phyloP scores from a whole-genome alignment of 64 coral and sea anemone genomes.

The Montipora cactus region DNA sequence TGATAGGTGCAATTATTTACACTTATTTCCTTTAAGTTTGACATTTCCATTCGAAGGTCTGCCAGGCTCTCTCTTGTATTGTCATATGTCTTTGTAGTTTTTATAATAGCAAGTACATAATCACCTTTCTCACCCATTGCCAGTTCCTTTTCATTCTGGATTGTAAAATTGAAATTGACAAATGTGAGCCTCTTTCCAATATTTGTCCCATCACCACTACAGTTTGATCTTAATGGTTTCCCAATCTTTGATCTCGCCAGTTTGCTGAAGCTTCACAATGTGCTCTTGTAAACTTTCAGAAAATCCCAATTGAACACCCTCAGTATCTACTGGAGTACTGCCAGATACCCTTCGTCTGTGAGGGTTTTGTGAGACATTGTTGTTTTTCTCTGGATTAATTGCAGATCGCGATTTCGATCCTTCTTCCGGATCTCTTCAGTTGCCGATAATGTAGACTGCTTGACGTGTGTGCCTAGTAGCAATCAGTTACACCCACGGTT shows the following conservation, averaged over 20 bases:
- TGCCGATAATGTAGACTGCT: too few species aligned
- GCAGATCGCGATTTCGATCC: too few species aligned
- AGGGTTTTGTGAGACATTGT: too few species aligned
- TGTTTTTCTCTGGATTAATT: too few species aligned
- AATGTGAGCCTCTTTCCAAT: constrained; percentile 61
- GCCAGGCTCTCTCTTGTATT: constrained; percentile 15
- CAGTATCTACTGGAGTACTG: constrained; percentile 50
- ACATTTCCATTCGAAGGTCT: constrained; percentile 68
- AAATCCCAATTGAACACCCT: constrained; percentile 68
- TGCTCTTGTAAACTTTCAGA: constrained; percentile 48
- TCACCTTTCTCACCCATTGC: constrained; percentile 74
- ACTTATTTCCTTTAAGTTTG: constrained; percentile 58
- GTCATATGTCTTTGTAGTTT: constrained; percentile 60
- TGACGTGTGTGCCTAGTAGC: too few species aligned
- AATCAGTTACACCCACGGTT: too few species aligned
- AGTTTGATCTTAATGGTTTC: constrained; percentile 45
- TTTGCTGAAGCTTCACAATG: constrained; percentile 27
- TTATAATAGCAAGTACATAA: constrained; percentile 53
- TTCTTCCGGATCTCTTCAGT: too few species aligned
- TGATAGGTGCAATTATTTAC: constrained; percentile 46
- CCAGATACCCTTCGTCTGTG: too few species aligned
- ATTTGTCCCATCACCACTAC: constrained; percentile 49
- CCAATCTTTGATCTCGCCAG: background rate
- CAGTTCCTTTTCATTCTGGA: constrained; percentile 63
- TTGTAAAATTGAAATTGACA: constrained; percentile 52